These are phyloP conservation scores for Cinclus mexicanus DNA, from an alignment of 2,113 vertebrate genomes.

Conservation along the genomic window DNA sequence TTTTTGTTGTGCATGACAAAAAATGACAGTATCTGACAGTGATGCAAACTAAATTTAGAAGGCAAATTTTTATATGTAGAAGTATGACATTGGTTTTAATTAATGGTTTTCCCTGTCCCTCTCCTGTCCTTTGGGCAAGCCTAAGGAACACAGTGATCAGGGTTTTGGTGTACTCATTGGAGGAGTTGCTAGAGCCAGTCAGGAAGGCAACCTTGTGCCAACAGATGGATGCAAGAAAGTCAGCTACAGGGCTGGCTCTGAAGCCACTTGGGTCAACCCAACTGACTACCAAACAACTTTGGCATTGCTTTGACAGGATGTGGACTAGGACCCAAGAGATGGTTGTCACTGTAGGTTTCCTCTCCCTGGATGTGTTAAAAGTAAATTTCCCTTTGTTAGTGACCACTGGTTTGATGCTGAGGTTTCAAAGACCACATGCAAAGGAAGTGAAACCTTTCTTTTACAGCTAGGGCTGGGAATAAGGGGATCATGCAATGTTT, in stretches of 20 bases:
- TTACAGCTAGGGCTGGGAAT: background rate
- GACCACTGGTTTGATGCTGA: background rate
- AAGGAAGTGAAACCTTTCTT: background rate
- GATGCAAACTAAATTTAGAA: background rate
- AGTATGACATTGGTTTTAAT: background rate
- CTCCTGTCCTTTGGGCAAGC: background rate
- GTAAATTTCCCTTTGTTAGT: background rate
- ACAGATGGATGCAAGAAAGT: background rate
- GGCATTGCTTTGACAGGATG: background rate
- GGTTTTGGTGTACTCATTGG: background rate
- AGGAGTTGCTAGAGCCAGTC: background rate
- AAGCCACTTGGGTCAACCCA: background rate
- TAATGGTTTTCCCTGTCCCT: background rate
- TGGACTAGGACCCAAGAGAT: background rate
- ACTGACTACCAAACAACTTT: background rate
- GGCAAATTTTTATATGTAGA: background rate
- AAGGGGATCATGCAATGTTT: fast-evolving
- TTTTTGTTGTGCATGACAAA: background rate
- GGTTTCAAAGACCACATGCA: background rate
- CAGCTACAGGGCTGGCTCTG: background rate
- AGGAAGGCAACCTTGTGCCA: background rate
- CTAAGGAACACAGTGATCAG: background rate
- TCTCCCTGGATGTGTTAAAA: background rate
- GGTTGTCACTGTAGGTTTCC: background rate
- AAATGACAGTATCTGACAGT: background rate